Evolutionary conservation across 2,888 invertebrate species (phyloP).

Genomic region (Erynnis tages): DNA sequence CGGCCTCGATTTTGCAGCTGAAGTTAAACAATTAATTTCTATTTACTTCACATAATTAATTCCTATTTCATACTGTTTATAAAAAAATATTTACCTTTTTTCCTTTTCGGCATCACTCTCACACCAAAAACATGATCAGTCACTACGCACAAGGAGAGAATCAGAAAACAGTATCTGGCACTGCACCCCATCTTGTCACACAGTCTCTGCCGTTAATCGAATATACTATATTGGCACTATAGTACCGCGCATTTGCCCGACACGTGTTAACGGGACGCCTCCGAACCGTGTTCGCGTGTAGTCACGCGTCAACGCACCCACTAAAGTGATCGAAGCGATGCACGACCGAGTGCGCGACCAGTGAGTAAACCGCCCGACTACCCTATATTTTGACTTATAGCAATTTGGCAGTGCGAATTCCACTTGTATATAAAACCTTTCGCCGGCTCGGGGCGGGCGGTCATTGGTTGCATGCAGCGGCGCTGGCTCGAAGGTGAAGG

Average conservation of each 20-base stretch:
- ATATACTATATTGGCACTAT: conserved; percentile 53
- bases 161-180: conserved; percentile 76
- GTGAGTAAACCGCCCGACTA: conserved; percentile 78
- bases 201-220: conserved; percentile 46
- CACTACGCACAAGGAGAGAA: conserved; percentile 76
- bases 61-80: background rate
- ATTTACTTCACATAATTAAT: background rate
- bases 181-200: conserved; percentile 76
- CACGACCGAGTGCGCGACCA: conserved; percentile 52
- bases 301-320: conserved; percentile 47
- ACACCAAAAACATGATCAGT: conserved; percentile 77
- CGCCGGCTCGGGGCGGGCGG: conserved; percentile 77
- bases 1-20: conserved; percentile 17
- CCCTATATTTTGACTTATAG: conserved; percentile 84
- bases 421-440: conserved; percentile 85
- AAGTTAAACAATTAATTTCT: conserved; percentile 1
- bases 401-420: conserved; percentile 82
- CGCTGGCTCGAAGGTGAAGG: conserved; percentile 50
- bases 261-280: conserved; percentile 40
- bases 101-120: conserved; percentile 78
- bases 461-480: conserved; percentile 66
- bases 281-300: conserved; percentile 45
- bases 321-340: conserved; percentile 34
- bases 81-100: conserved; percentile 72
- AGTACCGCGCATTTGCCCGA: conserved; percentile 58